Percentiles rank a stretch among this genome's conserved stretches.
Evolutionary conservation across 2,797 vertebrate genomes (phyloP).

Genomic region (Phylloscopus collybita): DNA sequence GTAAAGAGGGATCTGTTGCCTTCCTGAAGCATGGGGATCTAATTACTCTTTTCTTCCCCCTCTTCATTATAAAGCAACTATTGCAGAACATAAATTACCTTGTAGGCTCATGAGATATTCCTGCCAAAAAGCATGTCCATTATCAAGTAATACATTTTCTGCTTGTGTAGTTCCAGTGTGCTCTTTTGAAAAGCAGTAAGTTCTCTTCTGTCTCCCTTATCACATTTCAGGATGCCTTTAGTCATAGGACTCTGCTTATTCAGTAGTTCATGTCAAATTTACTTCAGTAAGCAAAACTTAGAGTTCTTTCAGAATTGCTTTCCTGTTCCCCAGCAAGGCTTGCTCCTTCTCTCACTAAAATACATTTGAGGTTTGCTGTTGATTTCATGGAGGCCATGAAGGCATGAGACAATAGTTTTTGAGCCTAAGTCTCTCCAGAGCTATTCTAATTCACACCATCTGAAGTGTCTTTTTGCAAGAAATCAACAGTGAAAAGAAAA

Average conservation of each 20-base stretch:
- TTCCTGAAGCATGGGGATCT: conserved; percentile 49
- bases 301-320: not conserved
- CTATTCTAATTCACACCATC: conserved; percentile 16
- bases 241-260: conserved; percentile 51
- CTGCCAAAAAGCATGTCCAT: conserved; percentile 61
- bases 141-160: conserved; percentile 71
- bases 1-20: conserved; percentile 58
- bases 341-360: not conserved
- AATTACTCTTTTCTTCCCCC: conserved; percentile 14
- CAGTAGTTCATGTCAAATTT: conserved; percentile 63
- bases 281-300: conserved; percentile 36
- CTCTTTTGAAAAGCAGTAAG: conserved; percentile 52
- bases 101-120: conserved; percentile 31
- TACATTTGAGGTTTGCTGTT: not conserved
- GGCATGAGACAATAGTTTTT: not conserved
- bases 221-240: conserved; percentile 66
- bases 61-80: conserved; percentile 49
- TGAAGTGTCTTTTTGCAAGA: not conserved
- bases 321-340: not conserved
- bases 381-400: not conserved
- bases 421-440: not conserved
- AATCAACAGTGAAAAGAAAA: not conserved
- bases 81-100: conserved; percentile 60
- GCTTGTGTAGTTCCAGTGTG: conserved; percentile 44
- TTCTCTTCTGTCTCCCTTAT: conserved; percentile 59